Conservation (phyloP, 2,888 invertebrate species). For the Odontocolon sp. region DNA sequence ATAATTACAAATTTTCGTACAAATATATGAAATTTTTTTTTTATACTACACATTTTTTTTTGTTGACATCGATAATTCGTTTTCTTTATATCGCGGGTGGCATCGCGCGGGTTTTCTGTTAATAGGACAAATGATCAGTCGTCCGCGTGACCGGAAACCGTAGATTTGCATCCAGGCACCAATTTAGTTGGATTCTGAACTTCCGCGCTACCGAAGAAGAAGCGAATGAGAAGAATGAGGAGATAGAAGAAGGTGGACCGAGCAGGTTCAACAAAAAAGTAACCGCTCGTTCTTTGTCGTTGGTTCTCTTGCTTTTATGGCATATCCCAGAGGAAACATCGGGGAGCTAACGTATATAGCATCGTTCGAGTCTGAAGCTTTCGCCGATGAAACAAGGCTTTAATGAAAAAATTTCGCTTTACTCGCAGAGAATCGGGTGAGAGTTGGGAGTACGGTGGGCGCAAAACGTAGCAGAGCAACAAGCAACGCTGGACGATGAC, state of each 20-base stretch:
- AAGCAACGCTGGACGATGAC: conserved; percentile 37
- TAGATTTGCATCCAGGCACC: conserved; percentile 47
- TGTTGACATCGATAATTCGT: no score
- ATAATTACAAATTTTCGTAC: no score
- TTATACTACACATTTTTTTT: no score
- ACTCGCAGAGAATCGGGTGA: conserved; percentile 26
- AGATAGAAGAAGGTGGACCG: background rate
- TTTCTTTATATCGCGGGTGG: no score
- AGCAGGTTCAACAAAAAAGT: conserved; percentile 5
- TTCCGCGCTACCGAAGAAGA: conserved; percentile 4
- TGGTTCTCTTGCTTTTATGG: conserved; percentile 13
- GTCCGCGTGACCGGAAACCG: conserved; percentile 31
- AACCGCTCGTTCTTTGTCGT: conserved; percentile 38
- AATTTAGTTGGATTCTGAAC: conserved; percentile 48
- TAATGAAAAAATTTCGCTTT: conserved; percentile 52
- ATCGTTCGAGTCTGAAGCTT: conserved; percentile 29
- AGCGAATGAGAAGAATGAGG: background rate
- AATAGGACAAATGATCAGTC: conserved; percentile 45
- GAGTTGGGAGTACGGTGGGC: background rate
- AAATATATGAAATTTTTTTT: no score
- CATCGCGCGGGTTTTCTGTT: no score
- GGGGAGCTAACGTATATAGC: background rate
- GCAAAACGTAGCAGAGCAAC: conserved; percentile 18
- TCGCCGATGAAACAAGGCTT: conserved; percentile 40
- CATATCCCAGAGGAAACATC: background rate